Evolutionary conservation across 1,140 invertebrate species (phyloP).

Genomic region (Tyrophagus putrescentiae): DNA sequence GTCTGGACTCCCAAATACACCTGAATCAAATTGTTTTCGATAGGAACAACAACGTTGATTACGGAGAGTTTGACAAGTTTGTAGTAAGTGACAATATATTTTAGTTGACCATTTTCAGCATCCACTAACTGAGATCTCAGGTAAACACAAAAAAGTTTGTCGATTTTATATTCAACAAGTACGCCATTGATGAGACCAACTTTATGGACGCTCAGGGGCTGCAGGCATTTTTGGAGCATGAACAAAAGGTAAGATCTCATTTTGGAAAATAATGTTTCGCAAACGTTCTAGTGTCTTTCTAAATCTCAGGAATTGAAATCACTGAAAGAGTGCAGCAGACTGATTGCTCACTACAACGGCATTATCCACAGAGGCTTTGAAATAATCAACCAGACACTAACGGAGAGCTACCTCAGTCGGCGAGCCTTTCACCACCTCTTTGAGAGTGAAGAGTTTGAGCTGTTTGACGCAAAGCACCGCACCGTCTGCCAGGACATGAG

Average conservation of each 20-base stretch:
- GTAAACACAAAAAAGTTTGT: no score
- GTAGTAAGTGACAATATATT: not conserved
- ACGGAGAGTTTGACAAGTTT: not conserved
- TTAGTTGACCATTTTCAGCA: not conserved
- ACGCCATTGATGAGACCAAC: not conserved
- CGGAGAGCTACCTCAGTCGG: constrained; percentile 2
- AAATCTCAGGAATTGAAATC: not conserved
- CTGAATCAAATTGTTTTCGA: not conserved
- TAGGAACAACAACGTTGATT: not conserved
- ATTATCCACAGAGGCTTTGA: not conserved
- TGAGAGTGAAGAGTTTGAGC: constrained; percentile 33
- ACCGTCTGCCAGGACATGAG: constrained; percentile 46
- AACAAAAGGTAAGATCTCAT: constrained; percentile 8
- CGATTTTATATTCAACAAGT: constrained; percentile 4
- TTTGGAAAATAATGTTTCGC: not conserved
- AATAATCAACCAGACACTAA: constrained; percentile 9
- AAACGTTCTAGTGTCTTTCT: not conserved
- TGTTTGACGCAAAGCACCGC: constrained; percentile 33
- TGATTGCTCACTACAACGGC: not conserved
- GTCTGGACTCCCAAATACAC: not conserved
- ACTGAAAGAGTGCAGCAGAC: not conserved
- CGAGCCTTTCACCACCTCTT: constrained; percentile 36
- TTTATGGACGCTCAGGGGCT: not conserved
- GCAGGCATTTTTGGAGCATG: not conserved
- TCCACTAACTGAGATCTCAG: not conserved